phyloP scores from a whole-genome alignment of 2,113 vertebrate species.

The Tretioscincus oriximinensis region DNA sequence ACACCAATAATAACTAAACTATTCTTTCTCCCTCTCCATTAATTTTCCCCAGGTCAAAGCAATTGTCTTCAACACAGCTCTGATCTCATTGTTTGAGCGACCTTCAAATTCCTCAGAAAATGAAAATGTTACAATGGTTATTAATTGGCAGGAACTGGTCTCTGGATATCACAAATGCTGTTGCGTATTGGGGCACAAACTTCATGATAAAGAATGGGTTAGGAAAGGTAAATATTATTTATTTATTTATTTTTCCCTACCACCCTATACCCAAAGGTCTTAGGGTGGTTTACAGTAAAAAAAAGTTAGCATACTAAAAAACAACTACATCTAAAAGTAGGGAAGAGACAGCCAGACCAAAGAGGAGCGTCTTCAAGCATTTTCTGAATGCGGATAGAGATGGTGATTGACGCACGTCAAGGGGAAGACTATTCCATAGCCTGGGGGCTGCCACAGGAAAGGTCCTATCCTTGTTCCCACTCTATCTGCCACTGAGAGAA shows the following conservation, averaged over 20 bases:
- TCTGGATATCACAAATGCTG: constrained; percentile 77
- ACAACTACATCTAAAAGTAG: too few species aligned
- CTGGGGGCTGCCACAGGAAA: neutral
- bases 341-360: too few species aligned
- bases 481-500: too few species aligned
- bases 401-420: too few species aligned
- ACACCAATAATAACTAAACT: too few species aligned
- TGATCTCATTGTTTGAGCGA: constrained; percentile 72
- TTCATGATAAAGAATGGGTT: constrained; percentile 77
- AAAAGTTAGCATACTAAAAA: too few species aligned
- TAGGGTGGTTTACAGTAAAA: too few species aligned
- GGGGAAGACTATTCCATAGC: neutral
- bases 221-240: constrained; percentile 72
- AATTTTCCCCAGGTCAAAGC: constrained; percentile 67
- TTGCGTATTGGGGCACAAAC: constrained; percentile 67
- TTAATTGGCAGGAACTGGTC: constrained; percentile 78
- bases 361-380: too few species aligned
- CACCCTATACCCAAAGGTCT: too few species aligned
- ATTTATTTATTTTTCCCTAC: too few species aligned
- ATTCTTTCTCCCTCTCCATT: neutral
- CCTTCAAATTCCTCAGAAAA: constrained; percentile 52
- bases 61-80: constrained; percentile 71
- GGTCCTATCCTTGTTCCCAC: neutral
- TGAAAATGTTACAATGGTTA: constrained; percentile 62
- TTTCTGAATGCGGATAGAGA: too few species aligned